A percentile compares a stretch with the other conserved stretches of the same genome.
Conservation (phyloP, 2,797 vertebrate genomes). For the Champsocephalus gunnari region DNA sequence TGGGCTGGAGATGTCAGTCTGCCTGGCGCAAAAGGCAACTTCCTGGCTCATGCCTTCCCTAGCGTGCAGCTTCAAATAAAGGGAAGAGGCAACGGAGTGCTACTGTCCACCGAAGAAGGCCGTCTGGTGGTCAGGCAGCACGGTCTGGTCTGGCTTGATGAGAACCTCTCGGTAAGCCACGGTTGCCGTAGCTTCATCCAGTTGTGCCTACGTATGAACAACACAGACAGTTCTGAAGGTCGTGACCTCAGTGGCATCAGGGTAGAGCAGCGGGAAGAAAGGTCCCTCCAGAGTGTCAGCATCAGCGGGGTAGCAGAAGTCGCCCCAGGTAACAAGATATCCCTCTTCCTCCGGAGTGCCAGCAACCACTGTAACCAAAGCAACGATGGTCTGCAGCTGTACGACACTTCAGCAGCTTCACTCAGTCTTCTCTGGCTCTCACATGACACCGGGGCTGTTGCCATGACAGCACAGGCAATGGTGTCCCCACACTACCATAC, state of each 20-base stretch:
- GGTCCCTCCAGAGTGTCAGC: slow-evolving; percentile 85
- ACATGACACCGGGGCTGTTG: slow-evolving; percentile 90
- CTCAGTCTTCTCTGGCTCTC: slow-evolving; percentile 92
- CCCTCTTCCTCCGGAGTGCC: slow-evolving; percentile 85
- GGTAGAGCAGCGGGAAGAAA: slow-evolving; percentile 86
- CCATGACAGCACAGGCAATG: slow-evolving; percentile 87
- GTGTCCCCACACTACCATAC: slow-evolving; percentile 90
- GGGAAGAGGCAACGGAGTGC: slow-evolving; percentile 69
- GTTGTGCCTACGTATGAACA: slow-evolving; percentile 86
- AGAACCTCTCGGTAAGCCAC: slow-evolving; percentile 89
- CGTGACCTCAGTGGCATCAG: slow-evolving; percentile 86
- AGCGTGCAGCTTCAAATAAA: slow-evolving; percentile 85
- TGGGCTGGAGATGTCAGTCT: slow-evolving; percentile 86
- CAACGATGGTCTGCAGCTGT: slow-evolving; percentile 83
- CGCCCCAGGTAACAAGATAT: slow-evolving; percentile 84
- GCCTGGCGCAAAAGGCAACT: slow-evolving; percentile 57
- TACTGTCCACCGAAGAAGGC: slow-evolving; percentile 78
- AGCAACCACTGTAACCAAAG: slow-evolving; percentile 89
- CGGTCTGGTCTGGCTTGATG: slow-evolving; percentile 89
- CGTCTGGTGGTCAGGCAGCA: slow-evolving; percentile 85
- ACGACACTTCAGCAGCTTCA: slow-evolving; percentile 73
- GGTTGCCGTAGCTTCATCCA: slow-evolving; percentile 91
- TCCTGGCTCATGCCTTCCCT: slow-evolving; percentile 76
- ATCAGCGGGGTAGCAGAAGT: slow-evolving; percentile 87
- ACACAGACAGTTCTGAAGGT: slow-evolving; percentile 80